Percentiles rank a stretch among this genome's conserved stretches.
Evolutionary conservation across 35 echinoderm and acorn worm genomes (phyloP).

Genomic region (Diadema setosum): DNA sequence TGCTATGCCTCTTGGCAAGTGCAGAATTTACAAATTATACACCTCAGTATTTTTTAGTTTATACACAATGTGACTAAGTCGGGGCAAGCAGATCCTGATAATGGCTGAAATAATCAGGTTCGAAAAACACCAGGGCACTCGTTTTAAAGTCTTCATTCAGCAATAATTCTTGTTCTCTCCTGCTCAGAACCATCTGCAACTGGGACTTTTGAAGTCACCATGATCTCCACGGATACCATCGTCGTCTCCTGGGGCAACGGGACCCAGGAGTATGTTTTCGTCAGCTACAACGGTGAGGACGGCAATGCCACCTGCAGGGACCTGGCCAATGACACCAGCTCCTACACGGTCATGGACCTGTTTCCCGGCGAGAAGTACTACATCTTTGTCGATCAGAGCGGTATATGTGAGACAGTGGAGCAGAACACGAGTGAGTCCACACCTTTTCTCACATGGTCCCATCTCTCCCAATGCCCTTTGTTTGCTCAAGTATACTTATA

Average conservation of each 20-base stretch:
- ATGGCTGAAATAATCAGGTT: no score
- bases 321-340: neutral
- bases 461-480: no score
- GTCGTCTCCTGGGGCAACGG: neutral
- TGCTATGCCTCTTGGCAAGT: no score
- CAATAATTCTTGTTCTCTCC: no score
- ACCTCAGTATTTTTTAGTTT: no score
- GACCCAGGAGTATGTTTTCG: neutral
- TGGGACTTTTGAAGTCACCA: neutral
- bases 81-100: no score
- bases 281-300: neutral
- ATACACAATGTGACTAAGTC: no score
- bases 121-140: no score
- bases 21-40: no score
- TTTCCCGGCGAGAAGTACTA: neutral
- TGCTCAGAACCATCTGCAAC: neutral
- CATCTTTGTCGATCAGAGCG: neutral
- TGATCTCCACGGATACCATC: neutral
- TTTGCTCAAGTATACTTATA: no score
- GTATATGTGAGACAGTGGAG: neutral
- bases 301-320: neutral
- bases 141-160: no score
- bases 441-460: no score
- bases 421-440: neutral
- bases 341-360: neutral